Evolutionary conservation across 1,140 invertebrate species (phyloP).

Genomic region (Argopecten irradians): DNA sequence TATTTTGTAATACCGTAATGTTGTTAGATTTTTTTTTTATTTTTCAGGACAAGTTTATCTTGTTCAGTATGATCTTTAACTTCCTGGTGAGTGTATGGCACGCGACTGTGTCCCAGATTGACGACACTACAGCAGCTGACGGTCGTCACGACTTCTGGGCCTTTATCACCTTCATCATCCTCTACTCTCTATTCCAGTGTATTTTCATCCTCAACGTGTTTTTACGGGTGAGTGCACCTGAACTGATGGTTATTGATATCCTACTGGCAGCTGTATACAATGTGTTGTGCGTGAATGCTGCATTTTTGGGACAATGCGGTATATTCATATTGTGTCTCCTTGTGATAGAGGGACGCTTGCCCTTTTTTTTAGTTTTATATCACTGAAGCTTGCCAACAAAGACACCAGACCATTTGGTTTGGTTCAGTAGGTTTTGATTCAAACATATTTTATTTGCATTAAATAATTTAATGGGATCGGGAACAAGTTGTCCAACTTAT

Average conservation of each 20-base stretch:
- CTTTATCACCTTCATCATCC: constrained; percentile 60
- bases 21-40: neutral
- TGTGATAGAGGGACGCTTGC: neutral
- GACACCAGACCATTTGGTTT: neutral
- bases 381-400: too few relatives aligned
- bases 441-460: too few relatives aligned
- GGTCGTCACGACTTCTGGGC: constrained; percentile 53
- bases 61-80: constrained; percentile 67
- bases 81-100: constrained; percentile 68
- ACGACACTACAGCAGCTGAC: constrained; percentile 32
- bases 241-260: neutral
- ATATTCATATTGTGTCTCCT: neutral
- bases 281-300: neutral
- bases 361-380: neutral
- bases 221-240: constrained; percentile 52
- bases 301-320: neutral
- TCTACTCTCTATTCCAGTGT: constrained; percentile 61
- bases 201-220: constrained; percentile 56
- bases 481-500: too few relatives aligned
- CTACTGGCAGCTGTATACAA: neutral
- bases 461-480: too few relatives aligned
- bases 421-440: neutral
- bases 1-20: neutral
- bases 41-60: constrained; percentile 68
- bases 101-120: constrained; percentile 58